Evolutionary conservation across 1,140 invertebrate genomes (phyloP), one percentile per base, ranked within the genome.

Genomic region (Acyrthosiphon pisum): DNA sequence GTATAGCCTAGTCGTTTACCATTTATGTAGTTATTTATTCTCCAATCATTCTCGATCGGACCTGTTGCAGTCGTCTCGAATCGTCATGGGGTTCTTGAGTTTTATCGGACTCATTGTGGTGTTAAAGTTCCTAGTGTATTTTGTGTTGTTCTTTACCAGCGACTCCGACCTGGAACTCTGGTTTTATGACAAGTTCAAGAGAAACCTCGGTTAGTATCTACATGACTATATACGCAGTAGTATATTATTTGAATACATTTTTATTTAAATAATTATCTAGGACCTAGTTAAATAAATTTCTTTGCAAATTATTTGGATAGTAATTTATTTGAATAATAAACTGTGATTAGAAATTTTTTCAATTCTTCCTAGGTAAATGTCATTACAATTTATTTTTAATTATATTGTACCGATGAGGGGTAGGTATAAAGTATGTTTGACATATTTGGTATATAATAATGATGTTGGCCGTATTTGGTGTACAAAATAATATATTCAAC

Each of bases 141-240:
- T 94, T 9, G 18, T 94, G 35, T 81, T 94, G 30, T 89, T 94
- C 22, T 91, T 94, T 26, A 60, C 94, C 35, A 76, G 90, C 23
- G 94, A 94, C 76, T 93, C 93, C n/a, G 94, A 94, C 53, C 46
- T 94, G 4, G 84, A 90, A 37, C 86, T 94, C 23, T 93, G 93
- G 41, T 94, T 60, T 50, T 91, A 93, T 44, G 60, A 94, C 37
- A 93, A 93, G 83, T 94, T 94, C 44, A 94, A 94, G 11, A 90
- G 89, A n/a, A 94, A 92, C 53, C 81, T 94, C 37, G 94, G 94
- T 94, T 94, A n/a, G 76, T 94, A 81, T 35, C 37, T 68, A 88
- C 46, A 7, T 88, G 46, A n/a, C 30, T 90, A 88, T n/a, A 18
- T 50, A n/a, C 9, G 0, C 9, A 30, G 56, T 60, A 60, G 30